Base-by-base conservation (phyloP, 2,113 vertebrate genomes). In the Carlito syrichta region DNA sequence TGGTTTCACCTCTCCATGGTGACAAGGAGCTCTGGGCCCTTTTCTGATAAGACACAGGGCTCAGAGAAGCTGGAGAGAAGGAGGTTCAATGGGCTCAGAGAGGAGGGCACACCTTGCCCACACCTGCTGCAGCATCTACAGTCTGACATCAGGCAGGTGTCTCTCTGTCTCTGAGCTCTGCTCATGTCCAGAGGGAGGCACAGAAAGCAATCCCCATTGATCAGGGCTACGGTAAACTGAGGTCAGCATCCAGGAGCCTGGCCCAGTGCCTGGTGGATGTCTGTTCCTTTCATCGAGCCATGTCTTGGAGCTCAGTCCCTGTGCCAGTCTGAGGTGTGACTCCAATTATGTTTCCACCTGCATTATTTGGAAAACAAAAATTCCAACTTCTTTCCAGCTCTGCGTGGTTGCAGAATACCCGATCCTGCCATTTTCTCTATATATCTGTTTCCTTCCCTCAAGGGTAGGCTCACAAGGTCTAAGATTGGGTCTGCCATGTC, bases 21-120 rank as follows among this genome's bases (percentile, higher is more conserved):
- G 62, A 86, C n/a, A 23, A n/a, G 43, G 20, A 30, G 54, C 38
- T 85, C 14, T 11, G 0, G 0, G 9, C n/a, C 58, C 12, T 66
- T 66, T 27, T 71, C 63, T 32, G 45, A 25, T 4, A 11, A 2
- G 35, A 30, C 4, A 40, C 7, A 32, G 30, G 30, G 22, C 82
- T 94, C 19, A 58, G 63, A 20, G 48, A 7, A 81, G 25, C 71
- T 35, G 6, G 16, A 27, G 48, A 76, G 52, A 45, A 27, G 19
- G 11, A 22, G 6, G 17, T 8, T 52, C 5, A 0, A 30, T 1
- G 63, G 48, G 14, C 13, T 23, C 22, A 5, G 14, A 3, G 5
- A 30, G 8, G 30, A 68, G 50, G 43, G 2, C 22, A 89, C 7
- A 13, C 63, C 0, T 38, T 14, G 22, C 52, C n/a, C 58, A 4